A percentile compares a stretch with the other conserved stretches of the same genome.
Conservation (phyloP, 2,113 vertebrate species). For the Strix uralensis region DNA sequence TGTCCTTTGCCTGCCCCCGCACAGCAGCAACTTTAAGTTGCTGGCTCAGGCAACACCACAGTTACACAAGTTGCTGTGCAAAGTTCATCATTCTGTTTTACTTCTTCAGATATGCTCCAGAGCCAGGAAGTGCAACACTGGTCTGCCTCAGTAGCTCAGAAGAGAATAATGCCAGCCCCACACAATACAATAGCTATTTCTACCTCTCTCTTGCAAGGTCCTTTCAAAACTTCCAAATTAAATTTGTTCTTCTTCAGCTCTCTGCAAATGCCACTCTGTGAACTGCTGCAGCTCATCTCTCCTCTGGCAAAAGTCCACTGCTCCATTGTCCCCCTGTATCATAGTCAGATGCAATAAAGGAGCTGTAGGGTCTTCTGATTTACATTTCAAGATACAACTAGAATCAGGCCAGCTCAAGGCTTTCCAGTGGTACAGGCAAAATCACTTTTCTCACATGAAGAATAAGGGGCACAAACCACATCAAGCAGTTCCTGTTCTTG, state of each 20-base stretch:
- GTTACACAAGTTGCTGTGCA: background rate
- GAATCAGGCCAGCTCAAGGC: background rate
- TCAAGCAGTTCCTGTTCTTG: background rate
- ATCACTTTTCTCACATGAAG: background rate
- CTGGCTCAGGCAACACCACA: background rate
- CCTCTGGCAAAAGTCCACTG: background rate
- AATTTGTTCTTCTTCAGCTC: background rate
- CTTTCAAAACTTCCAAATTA: background rate
- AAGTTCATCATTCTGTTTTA: background rate
- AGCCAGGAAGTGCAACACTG: background rate
- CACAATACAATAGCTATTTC: background rate
- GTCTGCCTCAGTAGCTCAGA: background rate
- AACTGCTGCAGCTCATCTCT: background rate
- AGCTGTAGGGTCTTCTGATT: background rate
- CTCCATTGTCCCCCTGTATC: background rate
- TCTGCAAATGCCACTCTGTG: background rate
- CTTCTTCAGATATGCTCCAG: rapidly evolving
- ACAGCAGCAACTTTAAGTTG: background rate
- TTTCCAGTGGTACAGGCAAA: background rate
- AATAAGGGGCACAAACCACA: background rate
- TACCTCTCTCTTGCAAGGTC: background rate
- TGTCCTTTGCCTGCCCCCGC: background rate
- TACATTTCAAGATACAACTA: background rate
- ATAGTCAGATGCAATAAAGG: background rate
- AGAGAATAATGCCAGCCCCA: rapidly evolving